Evolutionary conservation across 1,140 invertebrate genomes (phyloP).

Genomic region (Drosophila leontia): DNA sequence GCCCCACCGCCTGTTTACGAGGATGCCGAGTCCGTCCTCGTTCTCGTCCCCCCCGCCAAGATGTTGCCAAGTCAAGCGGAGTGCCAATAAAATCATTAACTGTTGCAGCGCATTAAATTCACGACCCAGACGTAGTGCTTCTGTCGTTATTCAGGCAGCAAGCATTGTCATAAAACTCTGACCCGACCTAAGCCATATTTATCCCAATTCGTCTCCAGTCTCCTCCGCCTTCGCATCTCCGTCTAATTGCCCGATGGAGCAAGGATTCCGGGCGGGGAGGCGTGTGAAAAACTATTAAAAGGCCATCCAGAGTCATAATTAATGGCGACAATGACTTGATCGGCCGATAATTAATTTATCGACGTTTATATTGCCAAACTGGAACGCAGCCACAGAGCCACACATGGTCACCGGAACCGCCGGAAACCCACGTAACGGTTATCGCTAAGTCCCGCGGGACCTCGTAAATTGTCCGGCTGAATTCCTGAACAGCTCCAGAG

Average conservation of each 20-base stretch:
- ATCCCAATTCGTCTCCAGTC: slow-evolving; percentile 17
- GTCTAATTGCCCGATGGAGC: slow-evolving; percentile 55
- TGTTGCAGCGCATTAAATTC: slow-evolving; percentile 76
- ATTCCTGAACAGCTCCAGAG: slow-evolving; percentile 29
- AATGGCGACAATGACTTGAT: slow-evolving; percentile 79
- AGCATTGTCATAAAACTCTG: slow-evolving; percentile 70
- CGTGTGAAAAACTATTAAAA: slow-evolving; percentile 73
- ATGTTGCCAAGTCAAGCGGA: slow-evolving; percentile 58
- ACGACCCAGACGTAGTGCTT: slow-evolving; percentile 50
- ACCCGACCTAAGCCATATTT: slow-evolving; percentile 44
- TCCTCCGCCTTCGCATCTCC: not conserved
- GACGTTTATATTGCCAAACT: slow-evolving; percentile 51
- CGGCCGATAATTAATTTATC: slow-evolving; percentile 77
- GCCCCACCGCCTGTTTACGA: slow-evolving; percentile 52
- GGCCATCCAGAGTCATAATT: slow-evolving; percentile 62
- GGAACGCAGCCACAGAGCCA: slow-evolving; percentile 8
- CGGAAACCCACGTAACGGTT: slow-evolving; percentile 12
- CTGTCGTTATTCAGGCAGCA: slow-evolving; percentile 48
- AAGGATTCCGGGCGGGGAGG: slow-evolving; percentile 8
- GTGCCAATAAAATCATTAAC: slow-evolving; percentile 81
- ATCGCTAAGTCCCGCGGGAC: slow-evolving; percentile 31
- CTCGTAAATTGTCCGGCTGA: slow-evolving; percentile 47
- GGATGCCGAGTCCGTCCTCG: slow-evolving; percentile 12
- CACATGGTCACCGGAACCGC: slow-evolving; percentile 31
- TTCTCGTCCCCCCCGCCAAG: not conserved